Base-by-base conservation (phyloP, 92 coral and sea anemone species). In the Epizoanthus fatuus region DNA sequence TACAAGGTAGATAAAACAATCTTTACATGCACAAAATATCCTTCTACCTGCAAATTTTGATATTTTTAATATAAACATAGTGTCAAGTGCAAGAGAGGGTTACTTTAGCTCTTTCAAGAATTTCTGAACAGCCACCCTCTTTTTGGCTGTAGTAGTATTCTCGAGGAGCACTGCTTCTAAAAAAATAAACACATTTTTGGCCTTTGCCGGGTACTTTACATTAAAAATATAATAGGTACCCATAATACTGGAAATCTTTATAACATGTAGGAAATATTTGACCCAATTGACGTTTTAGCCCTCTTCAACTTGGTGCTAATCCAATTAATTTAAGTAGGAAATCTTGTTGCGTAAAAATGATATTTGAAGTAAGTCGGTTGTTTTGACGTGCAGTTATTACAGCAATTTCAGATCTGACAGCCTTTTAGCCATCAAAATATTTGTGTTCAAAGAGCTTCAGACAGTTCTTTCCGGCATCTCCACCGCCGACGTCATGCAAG, bases 381-480 rank as follows among this genome's bases (percentile, higher is more conserved):
- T 56, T 44, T 32, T 15, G 54, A 49, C 53, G 14, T 49, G 53
- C 53, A n/a, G 75, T 42, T 42, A 47, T 17, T 70, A 42, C 49
- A 45, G 35, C 37, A 19, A 25, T 54, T 17, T 70, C 75, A 32
- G 32, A 3, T 76, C 22, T 37, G 81, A 56, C 81, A 57, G 53
- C 53, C 69, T 76, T 76, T 76, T 76, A 76, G 11, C 68, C 52
- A 76, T 39, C 81, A 76, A 40, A 76, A 76, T 76, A 39, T 76
- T 58, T 58, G 45, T 76, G 69, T 58, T 76, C 35, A 40, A 76
- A 59, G 40, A 10, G 54, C 37, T 76, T 76, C 68, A 57, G 56
- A 38, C 54, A 38, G 4, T 32, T 70, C 56, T 45, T 45, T 45
- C 58, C 57, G 75, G 75, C 14, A 1, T 4, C 25, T 49, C 53